Conservation (phyloP, 2,113 vertebrate species). For the Sprattus sprattus region DNA sequence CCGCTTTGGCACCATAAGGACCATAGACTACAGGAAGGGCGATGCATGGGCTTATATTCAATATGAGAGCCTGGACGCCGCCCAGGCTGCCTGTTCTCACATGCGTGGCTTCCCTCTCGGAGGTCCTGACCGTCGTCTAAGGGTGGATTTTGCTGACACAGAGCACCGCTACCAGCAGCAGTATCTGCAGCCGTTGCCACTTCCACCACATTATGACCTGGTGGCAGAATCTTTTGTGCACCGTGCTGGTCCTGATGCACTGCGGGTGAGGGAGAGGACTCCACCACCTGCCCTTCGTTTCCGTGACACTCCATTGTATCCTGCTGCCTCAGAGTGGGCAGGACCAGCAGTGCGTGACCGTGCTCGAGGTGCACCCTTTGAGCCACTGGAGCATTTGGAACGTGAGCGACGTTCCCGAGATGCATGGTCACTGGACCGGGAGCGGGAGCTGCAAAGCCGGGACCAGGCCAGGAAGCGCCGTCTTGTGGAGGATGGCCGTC, state of each 20-base stretch:
- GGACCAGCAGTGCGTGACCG: constrained; percentile 86
- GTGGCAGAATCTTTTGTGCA: constrained; percentile 93
- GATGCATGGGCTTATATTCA: constrained; percentile 98
- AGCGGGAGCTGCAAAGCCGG: constrained; percentile 82
- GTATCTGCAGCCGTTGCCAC: constrained; percentile 88
- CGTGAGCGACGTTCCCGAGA: constrained; percentile 82
- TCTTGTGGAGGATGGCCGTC: constrained; percentile 82
- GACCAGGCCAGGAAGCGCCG: constrained; percentile 88
- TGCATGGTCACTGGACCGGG: constrained; percentile 92
- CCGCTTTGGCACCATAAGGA: constrained; percentile 95
- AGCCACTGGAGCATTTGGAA: constrained; percentile 89
- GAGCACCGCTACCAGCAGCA: constrained; percentile 95
- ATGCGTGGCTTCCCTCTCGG: constrained; percentile 96
- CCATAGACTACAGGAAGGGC: constrained; percentile 95
- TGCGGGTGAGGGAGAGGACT: constrained; percentile 89
- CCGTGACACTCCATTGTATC: constrained; percentile 88
- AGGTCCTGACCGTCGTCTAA: constrained; percentile 86
- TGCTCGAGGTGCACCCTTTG: constrained; percentile 81
- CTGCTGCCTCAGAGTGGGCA: constrained; percentile 86
- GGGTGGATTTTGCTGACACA: constrained; percentile 94
- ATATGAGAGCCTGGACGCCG: constrained; percentile 95
- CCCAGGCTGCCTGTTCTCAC: constrained; percentile 92
- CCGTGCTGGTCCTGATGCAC: constrained; percentile 84
- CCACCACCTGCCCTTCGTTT: constrained; percentile 89
- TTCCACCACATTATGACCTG: constrained; percentile 86